These are phyloP conservation scores for Leucoma salicis DNA, from an alignment of 2,888 invertebrate genomes.

Conservation along the genomic window DNA sequence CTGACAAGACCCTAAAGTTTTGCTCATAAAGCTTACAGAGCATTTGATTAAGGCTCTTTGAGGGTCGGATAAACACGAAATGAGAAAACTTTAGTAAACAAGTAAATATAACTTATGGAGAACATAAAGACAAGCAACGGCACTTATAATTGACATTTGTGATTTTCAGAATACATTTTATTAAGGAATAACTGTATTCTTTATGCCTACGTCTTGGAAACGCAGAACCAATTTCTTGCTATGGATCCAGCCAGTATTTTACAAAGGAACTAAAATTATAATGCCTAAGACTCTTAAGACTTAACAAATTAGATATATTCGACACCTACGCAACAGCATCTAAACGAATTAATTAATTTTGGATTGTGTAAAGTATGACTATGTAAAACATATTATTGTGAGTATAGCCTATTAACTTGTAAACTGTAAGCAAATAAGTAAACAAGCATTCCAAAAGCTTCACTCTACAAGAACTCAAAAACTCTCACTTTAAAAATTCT, in stretches of 20 bases:
- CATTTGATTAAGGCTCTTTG: conserved; percentile 53
- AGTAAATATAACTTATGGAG: conserved; percentile 47
- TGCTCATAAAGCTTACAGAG: conserved; percentile 46
- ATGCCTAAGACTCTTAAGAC: no score
- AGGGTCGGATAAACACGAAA: conserved; percentile 47
- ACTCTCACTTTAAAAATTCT: conserved; percentile 12
- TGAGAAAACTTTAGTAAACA: conserved; percentile 50
- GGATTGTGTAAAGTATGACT: no score
- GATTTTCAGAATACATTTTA: no score
- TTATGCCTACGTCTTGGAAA: not conserved
- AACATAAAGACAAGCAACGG: conserved; percentile 42
- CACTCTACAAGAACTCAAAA: conserved; percentile 2
- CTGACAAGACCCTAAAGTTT: conserved; percentile 40
- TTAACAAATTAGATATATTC: no score
- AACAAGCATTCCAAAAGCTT: not conserved
- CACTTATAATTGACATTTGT: conserved; percentile 41
- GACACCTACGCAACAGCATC: no score
- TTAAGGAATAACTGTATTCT: not conserved
- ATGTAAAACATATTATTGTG: no score
- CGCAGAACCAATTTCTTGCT: no score
- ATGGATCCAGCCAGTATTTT: no score
- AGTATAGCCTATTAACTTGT: no score
- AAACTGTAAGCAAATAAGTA: no score
- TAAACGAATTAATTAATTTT: no score
- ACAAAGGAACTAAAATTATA: no score